Conservation (phyloP, 2,797 vertebrate genomes). For the Tinamus major region DNA sequence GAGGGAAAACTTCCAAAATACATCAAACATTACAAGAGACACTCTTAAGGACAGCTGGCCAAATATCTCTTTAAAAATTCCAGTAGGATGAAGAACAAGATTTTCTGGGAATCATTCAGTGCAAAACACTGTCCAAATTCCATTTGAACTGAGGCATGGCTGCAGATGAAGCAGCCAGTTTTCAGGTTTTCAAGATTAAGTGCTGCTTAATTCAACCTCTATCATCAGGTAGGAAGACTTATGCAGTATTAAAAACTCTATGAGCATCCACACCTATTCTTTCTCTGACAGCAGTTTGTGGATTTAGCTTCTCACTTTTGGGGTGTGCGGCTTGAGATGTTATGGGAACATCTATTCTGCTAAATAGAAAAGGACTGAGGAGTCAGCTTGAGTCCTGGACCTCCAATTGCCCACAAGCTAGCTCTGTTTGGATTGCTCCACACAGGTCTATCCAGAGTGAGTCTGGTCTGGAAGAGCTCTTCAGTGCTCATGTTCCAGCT, state of each 20-base stretch:
- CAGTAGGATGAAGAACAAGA: conserved; percentile 55
- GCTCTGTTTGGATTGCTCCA: background rate
- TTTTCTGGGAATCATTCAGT: conserved; percentile 62
- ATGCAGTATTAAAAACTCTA: accelerated
- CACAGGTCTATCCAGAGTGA: accelerated
- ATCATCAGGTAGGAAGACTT: background rate
- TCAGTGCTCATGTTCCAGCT: no score
- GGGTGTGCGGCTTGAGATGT: background rate
- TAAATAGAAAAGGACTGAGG: background rate
- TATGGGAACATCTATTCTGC: background rate
- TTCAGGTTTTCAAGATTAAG: background rate
- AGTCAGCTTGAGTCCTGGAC: background rate
- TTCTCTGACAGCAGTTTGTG: background rate
- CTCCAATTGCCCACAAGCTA: accelerated
- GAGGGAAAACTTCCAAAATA: conserved; percentile 36
- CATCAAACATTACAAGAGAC: conserved; percentile 48
- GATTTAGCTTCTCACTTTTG: background rate
- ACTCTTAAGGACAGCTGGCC: conserved; percentile 46
- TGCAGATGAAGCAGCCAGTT: background rate
- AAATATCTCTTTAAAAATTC: conserved; percentile 54
- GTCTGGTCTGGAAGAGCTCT: background rate
- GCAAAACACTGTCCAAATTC: conserved; percentile 22
- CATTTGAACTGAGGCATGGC: background rate
- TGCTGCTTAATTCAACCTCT: background rate
- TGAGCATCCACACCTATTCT: background rate